Base-by-base conservation (phyloP, 2,888 invertebrate genomes). In the Malacosoma neustria region DNA sequence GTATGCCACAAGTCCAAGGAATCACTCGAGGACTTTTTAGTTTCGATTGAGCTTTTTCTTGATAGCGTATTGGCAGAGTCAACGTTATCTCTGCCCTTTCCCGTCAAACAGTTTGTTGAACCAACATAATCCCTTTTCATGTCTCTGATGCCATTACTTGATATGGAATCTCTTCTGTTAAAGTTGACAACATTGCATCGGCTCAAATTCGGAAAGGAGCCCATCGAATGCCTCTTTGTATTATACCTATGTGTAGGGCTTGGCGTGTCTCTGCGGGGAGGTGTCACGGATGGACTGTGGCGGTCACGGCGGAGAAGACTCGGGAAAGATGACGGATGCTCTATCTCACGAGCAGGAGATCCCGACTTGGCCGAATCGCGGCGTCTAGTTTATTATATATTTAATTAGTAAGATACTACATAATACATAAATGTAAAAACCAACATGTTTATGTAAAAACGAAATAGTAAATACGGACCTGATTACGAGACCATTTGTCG, bases 301-400 rank as follows among this genome's bases (percentile, higher is more conserved):
- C 87, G 84, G 50, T 90, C 90, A 38, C 89, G 87, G 1, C 92
- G 82, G 38, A 93, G 75, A 31, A 89, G 88, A 46, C 89, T 89
- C 34, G 92, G 91, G 60, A 93, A 93, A 14, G 89, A 87, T 13
- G 92, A 91, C 0, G 93, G 93, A 62, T 93, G 92, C 49, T 89
- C 89, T 45, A 91, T 50, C 48, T 90, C 91, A 3, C 87, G 84
- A 65, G 54, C 88, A 42, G 79, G 88, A 39, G 87, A 88, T 37
- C 86, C 76, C n/a, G 89, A 87, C 42, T 89, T 62, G 29, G 88
- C 58, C 4, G 91, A 90, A 40, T 90, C 89, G 32, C 90, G 82
- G 40, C 90, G 84, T 66, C 89, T 89, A 64, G 74, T 58, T 51
- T 45, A 65, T 51, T 38, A 51, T 41, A 61, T 42, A 39, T 43